Evolutionary conservation across 2,113 vertebrate species (phyloP), one percentile per base, ranked within the genome.

Genomic region (Todiramphus saurophagus): DNA sequence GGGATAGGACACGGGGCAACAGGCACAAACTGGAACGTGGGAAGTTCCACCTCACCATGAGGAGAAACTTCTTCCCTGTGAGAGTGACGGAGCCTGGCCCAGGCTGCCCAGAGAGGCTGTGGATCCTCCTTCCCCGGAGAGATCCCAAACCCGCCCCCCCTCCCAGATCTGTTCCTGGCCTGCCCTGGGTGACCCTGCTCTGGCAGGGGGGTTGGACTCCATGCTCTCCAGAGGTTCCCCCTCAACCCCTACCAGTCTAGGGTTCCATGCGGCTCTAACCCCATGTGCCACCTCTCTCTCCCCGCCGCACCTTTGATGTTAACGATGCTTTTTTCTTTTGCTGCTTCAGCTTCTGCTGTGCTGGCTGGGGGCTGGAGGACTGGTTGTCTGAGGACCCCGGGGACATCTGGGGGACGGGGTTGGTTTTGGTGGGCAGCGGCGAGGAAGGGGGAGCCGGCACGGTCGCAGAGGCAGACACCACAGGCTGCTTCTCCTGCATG

Each of bases 271-370:
- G 46, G 60, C 63, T 76, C 50, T 43, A 68, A 37, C 30, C 30
- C 37, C 58, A 24, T 2, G 4, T 2, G 3, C 11, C 82, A 44
- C 50, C 78, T 16, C 79, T 50, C 75, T 12, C 75, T 12, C 0
- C 7, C 2, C 1, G 20, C 46, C 16, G 1, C 95, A 99, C 99
- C 99, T 99, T 99, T 41, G 99, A 99, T 86, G 98, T 98, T 84
- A 99, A 98, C 1, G 99, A 99, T 4, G 99, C 97, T 94, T 99
- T 99, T 92, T 99, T 99, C 98, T 99, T 99, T 72, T 99, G 99
- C 91, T 99, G 99, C 95, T 99, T 99, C 67, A 99, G 98, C 96
- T 99, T 99, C 95, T 99, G 99, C 97, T 99, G 99, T 46, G 99
- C 97, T 3, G 99, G 99, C 91, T 99, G 98, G n/a, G 99, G 99